These are phyloP conservation scores for Ophraella communa DNA, from an alignment of 2,888 invertebrate genomes.

Conservation along the genomic window DNA sequence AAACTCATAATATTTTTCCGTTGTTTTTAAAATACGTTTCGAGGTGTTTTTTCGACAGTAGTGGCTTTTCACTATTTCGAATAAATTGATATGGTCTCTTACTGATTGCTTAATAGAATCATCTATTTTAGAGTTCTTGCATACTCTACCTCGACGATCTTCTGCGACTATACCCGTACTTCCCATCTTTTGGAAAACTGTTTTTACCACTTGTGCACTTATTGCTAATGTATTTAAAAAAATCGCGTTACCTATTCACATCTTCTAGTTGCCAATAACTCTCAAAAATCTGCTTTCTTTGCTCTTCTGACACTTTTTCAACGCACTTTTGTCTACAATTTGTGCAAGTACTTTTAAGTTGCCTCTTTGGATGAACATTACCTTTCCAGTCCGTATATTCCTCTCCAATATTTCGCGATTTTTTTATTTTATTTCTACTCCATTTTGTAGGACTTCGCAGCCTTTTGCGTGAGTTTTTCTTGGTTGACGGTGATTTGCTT, in stretches of 20 bases:
- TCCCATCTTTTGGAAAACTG: conserved; percentile 25
- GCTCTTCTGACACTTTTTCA: neutral
- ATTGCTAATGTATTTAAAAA: too few relatives aligned
- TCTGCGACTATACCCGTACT: conserved; percentile 21
- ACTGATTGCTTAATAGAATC: conserved; percentile 33
- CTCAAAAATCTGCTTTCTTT: neutral
- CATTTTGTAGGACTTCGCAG: neutral
- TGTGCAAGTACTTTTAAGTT: neutral
- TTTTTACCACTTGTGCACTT: conserved; percentile 22
- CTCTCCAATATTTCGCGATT: conserved; percentile 3
- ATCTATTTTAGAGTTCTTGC: conserved; percentile 34
- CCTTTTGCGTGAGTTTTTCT: conserved; percentile 10
- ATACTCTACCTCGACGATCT: conserved; percentile 32
- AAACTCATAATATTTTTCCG: too few relatives aligned
- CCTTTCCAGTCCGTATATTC: conserved; percentile 10
- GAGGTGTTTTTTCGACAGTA: conserved; percentile 33
- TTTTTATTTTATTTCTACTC: conserved; percentile 10
- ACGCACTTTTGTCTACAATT: conserved; percentile 1
- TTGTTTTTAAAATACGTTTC: conserved; percentile 17
- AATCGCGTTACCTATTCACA: neutral
- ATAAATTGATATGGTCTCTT: conserved; percentile 33
- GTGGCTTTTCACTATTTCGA: conserved; percentile 37
- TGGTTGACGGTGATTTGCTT: too few relatives aligned
- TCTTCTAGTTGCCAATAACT: conserved; percentile 10
- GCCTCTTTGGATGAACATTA: neutral